These are phyloP conservation scores for Sander lucioperca DNA, from an alignment of 2,113 vertebrate genomes.

Conservation along the genomic window DNA sequence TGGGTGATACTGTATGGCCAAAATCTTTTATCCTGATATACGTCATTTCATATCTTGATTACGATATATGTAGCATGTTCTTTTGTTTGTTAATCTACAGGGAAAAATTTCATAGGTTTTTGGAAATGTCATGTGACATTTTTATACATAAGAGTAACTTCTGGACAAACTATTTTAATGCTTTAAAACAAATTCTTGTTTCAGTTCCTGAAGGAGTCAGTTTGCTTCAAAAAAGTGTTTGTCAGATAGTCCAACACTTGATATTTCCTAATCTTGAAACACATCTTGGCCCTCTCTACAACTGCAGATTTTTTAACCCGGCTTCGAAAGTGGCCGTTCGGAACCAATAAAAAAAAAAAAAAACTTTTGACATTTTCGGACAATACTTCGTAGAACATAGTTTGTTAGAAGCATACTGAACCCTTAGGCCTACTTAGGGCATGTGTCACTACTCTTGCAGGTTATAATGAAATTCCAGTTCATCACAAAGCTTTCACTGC, in stretches of 20 bases:
- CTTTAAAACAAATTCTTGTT: neutral
- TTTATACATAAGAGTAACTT: neutral
- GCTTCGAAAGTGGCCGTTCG: no score
- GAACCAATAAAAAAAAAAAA: no score
- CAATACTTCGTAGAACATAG: neutral
- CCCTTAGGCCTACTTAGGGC: no score
- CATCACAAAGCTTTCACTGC: constrained; percentile 16
- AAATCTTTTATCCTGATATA: no score
- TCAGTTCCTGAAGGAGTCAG: neutral
- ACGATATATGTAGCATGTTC: no score
- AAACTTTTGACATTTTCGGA: no score
- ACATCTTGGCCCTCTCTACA: no score
- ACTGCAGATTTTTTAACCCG: no score
- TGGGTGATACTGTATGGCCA: no score
- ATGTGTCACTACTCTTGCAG: neutral
- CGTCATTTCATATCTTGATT: no score
- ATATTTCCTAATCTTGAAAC: neutral
- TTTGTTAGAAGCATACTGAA: neutral
- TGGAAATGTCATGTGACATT: neutral
- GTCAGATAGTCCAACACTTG: neutral
- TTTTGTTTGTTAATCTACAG: no score
- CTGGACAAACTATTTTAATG: neutral
- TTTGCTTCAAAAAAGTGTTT: neutral
- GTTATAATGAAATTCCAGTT: neutral
- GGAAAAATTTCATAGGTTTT: neutral